These are phyloP conservation scores for Acrocyrtus sp. DNA, from an alignment of 2,888 invertebrate species.

Conservation along the genomic window DNA sequence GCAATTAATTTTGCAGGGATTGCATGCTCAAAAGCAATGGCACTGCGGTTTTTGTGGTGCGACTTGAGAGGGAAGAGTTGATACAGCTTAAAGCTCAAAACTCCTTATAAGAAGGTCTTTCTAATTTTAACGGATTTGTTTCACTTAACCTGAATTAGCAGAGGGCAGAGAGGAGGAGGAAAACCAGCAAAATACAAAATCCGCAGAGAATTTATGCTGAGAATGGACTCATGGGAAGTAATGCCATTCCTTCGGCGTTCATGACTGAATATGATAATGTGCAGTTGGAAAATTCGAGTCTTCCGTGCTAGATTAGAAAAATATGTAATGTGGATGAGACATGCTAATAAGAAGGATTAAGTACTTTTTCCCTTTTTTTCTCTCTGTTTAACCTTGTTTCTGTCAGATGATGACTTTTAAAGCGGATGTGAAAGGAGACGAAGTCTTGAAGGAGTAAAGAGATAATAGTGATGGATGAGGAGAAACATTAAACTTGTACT, in stretches of 20 bases:
- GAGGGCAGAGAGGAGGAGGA: no score
- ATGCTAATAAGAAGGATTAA: not conserved
- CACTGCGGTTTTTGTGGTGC: no score
- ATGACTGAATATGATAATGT: not conserved
- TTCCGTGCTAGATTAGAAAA: slow-evolving; percentile 41
- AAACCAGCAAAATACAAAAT: no score
- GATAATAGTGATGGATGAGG: not conserved
- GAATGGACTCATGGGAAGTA: slow-evolving; percentile 37
- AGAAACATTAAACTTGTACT: not conserved
- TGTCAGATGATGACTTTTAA: slow-evolving; percentile 17
- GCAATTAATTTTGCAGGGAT: no score
- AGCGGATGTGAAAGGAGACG: slow-evolving; percentile 7
- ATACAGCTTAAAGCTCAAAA: no score
- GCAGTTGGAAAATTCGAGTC: slow-evolving; percentile 8
- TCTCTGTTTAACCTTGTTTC: slow-evolving; percentile 29
- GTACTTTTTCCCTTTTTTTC: no score
- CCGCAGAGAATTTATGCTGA: slow-evolving; percentile 14
- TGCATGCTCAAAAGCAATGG: no score
- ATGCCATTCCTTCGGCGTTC: not conserved
- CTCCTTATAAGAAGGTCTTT: no score
- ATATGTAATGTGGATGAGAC: slow-evolving; percentile 9
- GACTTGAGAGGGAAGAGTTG: no score
- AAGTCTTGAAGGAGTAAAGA: not conserved
- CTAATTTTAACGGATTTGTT: no score
- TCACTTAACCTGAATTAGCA: no score